Evolutionary conservation across 2,888 invertebrate species (phyloP), one percentile per base, ranked within the genome.

Genomic region (Heliconius sara): DNA sequence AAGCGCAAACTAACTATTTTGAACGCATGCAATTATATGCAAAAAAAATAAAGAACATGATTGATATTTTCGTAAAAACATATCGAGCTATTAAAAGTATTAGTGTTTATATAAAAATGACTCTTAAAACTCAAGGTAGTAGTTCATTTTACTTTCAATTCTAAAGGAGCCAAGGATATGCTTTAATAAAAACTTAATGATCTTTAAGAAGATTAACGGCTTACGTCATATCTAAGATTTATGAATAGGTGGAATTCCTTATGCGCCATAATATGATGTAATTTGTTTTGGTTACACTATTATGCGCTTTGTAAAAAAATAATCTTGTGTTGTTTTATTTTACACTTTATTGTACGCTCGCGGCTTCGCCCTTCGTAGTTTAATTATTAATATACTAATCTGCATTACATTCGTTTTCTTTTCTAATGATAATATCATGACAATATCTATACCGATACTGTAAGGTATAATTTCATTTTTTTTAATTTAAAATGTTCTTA

Each of bases 181-280:
- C 22, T 76, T 76, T 43, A 72, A 76, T 73, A 47, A 75, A 66
- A 68, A n/a, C 47, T 68, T 74, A 74, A 74, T 60, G 60, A 71
- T 57, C 78, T 78, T 16, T 73, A 71, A 73, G 22, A 73, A 73
- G 79, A 68, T 76, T 74, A 68, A 76, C 5, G 39, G 65, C 22
- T 81, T 79, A 77, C 81, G 79, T 79, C 76, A 81, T 19, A 10
- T 60, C 68, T 57, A 47, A 76, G 73, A 73, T 73, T 60, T 60
- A 79, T 71, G 70, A 65, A 68, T 65, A 79, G 77, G 77, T 79
- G 75, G 52, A 72, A 30, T 77, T 65, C 60, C 22, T 60, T 63
- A 47, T 66, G 30, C 78, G 52, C 27, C 25, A 65, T 43, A 43
- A 43, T 22, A 60, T 80, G 80, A 78, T 67, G 63, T 80, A 72